Evolutionary conservation across 2,888 invertebrate species (phyloP), one percentile per base, ranked within the genome.

Genomic region (Lysandra coridon): DNA sequence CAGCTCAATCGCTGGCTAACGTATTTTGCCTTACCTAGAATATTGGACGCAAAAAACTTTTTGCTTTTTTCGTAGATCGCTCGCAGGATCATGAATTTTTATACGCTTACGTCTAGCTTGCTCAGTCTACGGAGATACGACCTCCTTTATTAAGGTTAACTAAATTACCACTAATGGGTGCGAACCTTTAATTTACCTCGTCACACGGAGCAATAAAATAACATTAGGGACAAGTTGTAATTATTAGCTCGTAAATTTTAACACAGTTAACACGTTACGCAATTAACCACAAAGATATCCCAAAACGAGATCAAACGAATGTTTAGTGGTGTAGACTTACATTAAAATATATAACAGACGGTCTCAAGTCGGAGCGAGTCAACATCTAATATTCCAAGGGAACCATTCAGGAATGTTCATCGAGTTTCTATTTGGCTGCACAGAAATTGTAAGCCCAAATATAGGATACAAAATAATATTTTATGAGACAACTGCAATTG

Each of bases 121-220:
- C 57, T 73, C 73, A n/a, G 60, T 12, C 60, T 30, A 60, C 60
- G 40, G 40, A 57, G 17, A 23, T 74, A 75, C 74, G 74, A 74
- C 78, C 84, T 84, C 84, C 84, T 85, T 89, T 89, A 93, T 91
- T 90, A 90, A 88, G 93, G 93, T 93, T 92, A 93, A 93, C 90
- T 89, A 90, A 91, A 92, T 92, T 91, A 92, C 88, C 90, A 84
- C 87, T 86, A 76, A 76, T 76, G 76, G 76, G 76, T 76, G 76
- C 76, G 76, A 76, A 76, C 76, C 53, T 57, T 53, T 76, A 76
- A 76, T 76, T 33, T 76, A 76, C 76, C 76, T 76, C 53, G 76
- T 76, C 76, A 57, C 14, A 57, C 6, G 23, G 33, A 76, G 76
- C 76, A 76, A 57, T 76, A 76, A 75, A 75, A 75, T 37, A 23